phyloP scores from a whole-genome alignment of 2,113 vertebrate genomes.

The Orcinus orca region DNA sequence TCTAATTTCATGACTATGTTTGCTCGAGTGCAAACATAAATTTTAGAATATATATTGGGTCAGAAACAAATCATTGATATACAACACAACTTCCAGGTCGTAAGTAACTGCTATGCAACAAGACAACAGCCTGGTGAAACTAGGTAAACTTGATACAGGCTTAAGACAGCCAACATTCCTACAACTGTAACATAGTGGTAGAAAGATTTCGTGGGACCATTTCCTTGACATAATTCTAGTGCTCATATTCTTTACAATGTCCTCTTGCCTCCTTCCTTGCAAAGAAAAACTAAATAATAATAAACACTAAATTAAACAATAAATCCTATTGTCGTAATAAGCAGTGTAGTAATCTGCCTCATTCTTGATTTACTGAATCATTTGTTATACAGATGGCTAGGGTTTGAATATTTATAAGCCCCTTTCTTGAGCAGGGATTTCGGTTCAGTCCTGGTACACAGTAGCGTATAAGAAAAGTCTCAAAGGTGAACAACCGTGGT shows the following conservation, averaged over 20 bases:
- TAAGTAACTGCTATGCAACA: background rate
- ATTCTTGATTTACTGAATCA: conserved; percentile 60
- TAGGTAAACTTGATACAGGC: background rate
- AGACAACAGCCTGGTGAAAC: background rate
- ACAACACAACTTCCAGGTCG: background rate
- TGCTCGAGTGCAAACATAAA: background rate
- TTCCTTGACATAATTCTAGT: background rate
- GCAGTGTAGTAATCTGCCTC: conserved; percentile 1
- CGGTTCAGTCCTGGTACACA: conserved; percentile 38
- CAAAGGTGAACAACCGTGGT: conserved; percentile 23
- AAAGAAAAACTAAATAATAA: conserved; percentile 37
- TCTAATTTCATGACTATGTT: background rate
- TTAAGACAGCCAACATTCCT: background rate
- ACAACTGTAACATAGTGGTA: background rate
- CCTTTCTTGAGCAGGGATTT: conserved; percentile 39
- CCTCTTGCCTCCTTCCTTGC: background rate
- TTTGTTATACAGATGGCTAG: conserved; percentile 26
- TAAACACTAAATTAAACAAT: conserved; percentile 1
- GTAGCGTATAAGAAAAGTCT: background rate
- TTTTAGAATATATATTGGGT: background rate
- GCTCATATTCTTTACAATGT: background rate
- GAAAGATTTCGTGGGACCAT: background rate
- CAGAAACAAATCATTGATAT: background rate
- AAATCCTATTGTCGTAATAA: conserved; percentile 48
- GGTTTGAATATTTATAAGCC: conserved; percentile 56